Conservation (phyloP, 2,888 invertebrate species). For the Drosophila rubida region DNA sequence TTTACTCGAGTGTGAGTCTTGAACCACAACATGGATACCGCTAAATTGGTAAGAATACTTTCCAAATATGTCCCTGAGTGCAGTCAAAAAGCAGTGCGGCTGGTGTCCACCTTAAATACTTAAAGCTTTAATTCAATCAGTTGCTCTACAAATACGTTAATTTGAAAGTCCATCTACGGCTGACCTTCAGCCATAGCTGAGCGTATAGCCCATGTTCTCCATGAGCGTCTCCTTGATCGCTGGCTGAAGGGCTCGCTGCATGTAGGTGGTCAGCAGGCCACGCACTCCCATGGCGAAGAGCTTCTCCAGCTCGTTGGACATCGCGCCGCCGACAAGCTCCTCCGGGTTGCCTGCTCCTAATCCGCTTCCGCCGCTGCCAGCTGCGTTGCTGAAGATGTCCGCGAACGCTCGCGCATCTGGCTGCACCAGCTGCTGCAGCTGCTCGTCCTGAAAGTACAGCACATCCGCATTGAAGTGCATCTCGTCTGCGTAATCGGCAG, state of each 20-base stretch:
- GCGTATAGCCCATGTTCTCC: slow-evolving; percentile 94
- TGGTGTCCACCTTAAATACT: slow-evolving; percentile 25
- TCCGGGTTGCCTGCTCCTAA: slow-evolving; percentile 80
- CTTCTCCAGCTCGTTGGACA: slow-evolving; percentile 93
- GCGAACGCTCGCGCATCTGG: slow-evolving; percentile 83
- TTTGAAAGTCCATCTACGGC: slow-evolving; percentile 5
- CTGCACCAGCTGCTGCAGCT: slow-evolving; percentile 78
- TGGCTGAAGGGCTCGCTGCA: slow-evolving; percentile 93
- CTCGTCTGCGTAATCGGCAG: slow-evolving; percentile 55
- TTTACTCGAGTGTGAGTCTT: slow-evolving; percentile 30
- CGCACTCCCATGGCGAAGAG: slow-evolving; percentile 93
- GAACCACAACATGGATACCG: slow-evolving; percentile 72
- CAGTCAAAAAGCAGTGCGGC: not conserved
- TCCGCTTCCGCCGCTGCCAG: slow-evolving; percentile 1
- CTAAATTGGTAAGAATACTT: slow-evolving; percentile 75
- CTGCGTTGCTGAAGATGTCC: slow-evolving; percentile 71
- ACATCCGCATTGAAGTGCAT: slow-evolving; percentile 81
- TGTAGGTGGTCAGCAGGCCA: slow-evolving; percentile 91
- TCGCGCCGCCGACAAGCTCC: slow-evolving; percentile 87
- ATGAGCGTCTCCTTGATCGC: slow-evolving; percentile 94
- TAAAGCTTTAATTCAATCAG: slow-evolving; percentile 50
- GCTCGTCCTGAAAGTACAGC: slow-evolving; percentile 77
- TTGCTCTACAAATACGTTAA: slow-evolving; percentile 3
- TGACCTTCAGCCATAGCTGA: slow-evolving; percentile 89
- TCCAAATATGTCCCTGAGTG: not conserved